Evolutionary conservation across 2,888 invertebrate species (phyloP), one percentile per base, ranked within the genome.

Genomic region (Epinotia bilunana): DNA sequence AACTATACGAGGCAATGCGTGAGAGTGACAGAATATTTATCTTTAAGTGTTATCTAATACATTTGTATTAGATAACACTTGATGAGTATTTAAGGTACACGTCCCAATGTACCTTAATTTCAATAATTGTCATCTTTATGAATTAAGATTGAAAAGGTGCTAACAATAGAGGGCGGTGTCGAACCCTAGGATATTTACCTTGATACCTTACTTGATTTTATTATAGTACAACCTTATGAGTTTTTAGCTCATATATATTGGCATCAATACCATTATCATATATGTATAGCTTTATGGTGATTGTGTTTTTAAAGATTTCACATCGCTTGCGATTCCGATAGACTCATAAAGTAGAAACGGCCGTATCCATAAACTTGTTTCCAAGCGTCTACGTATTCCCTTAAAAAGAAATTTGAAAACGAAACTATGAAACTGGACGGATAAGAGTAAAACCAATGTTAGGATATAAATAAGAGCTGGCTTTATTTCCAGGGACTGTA

Each of bases 391-490:
- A 72, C 23, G 67, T 76, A 68, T 60, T 76, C 72, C 53, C 55
- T 76, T 69, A 65, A 39, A 74, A 76, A 61, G 43, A 73, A 65
- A 68, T 76, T 65, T 73, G 61, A 76, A 70, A 70, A 69, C 72
- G 70, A 70, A 57, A 46, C 65, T 77, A 63, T 73, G 68, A 68
- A 76, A 76, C 82, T 83, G 80, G 82, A 82, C 77, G 80, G 80
- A 79, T 77, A 80, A 80, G 81, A 80, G 80, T 86, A 84, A 88
- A 85, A 78, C 81, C 81, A 77, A 87, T 88, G 86, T 83, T 84
- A 81, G 77, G 80, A 81, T 82, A 85, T 89, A 89, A 90, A 88
- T 86, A 88, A 86, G 82, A 80, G 80, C 78, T 83, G 83, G 85
- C 81, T 83, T 86, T 85, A 82, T 81, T 85, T 81, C 84, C 83